phyloP scores from a whole-genome alignment of 2,797 vertebrate species.

The Ibycter americanus region DNA sequence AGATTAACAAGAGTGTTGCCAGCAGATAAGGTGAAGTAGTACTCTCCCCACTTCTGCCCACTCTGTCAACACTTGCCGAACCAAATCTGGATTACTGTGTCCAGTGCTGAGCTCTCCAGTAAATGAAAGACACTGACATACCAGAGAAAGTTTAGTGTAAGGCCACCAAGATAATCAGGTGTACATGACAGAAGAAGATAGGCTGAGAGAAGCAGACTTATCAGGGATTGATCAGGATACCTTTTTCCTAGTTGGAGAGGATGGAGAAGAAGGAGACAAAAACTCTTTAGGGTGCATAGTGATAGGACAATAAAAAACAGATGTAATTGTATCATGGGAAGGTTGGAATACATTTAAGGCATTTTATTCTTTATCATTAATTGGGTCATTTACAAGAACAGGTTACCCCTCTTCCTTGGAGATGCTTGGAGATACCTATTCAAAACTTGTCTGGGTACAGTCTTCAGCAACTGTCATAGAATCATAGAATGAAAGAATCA shows the following conservation, averaged over 20 bases:
- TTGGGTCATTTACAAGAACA: background rate
- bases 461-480: background rate
- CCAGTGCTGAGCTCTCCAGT: background rate
- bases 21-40: background rate
- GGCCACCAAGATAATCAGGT: background rate
- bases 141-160: background rate
- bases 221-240: background rate
- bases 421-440: background rate
- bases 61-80: background rate
- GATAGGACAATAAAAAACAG: background rate
- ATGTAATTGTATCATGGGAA: background rate
- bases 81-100: background rate
- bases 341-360: background rate
- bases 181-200: background rate
- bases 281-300: background rate
- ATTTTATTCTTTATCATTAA: background rate
- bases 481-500: no score
- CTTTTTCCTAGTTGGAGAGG: background rate
- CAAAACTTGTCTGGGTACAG: background rate
- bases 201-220: background rate
- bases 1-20: background rate
- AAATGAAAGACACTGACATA: background rate
- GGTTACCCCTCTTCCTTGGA: background rate
- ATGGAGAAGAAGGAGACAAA: background rate
- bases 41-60: background rate